Conservation (phyloP, 2,113 vertebrate species). For the Cheilinus undulatus region DNA sequence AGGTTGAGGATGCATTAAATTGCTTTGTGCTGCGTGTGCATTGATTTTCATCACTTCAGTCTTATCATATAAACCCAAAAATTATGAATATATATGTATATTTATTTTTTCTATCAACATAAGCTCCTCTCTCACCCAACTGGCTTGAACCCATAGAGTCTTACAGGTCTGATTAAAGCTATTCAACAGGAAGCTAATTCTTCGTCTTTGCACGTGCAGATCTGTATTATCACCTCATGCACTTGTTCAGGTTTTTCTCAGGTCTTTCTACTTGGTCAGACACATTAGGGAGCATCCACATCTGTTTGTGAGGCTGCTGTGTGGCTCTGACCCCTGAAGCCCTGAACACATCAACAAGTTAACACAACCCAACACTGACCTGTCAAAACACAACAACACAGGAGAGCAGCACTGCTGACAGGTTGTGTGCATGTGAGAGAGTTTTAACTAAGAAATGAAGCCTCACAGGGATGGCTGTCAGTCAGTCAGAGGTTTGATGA, state of each 20-base stretch:
- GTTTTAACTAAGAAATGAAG: slow-evolving; percentile 48
- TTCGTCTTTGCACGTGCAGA: slow-evolving; percentile 4
- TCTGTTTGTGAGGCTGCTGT: slow-evolving; percentile 58
- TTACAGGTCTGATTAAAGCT: slow-evolving; percentile 34
- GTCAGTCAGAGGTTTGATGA: slow-evolving; percentile 65
- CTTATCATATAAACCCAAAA: neutral
- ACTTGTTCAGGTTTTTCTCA: slow-evolving; percentile 28
- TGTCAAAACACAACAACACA: slow-evolving; percentile 68
- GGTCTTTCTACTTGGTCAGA: slow-evolving; percentile 59
- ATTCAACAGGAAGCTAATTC: neutral
- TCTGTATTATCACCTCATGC: slow-evolving; percentile 57
- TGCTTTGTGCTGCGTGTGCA: no score
- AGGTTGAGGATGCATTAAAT: slow-evolving; percentile 23
- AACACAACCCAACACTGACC: slow-evolving; percentile 56
- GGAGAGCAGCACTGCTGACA: slow-evolving; percentile 49
- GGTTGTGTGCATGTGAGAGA: slow-evolving; percentile 25
- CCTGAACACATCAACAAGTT: slow-evolving; percentile 49
- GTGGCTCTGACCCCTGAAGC: slow-evolving; percentile 65
- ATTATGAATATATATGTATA: no score
- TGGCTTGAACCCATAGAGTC: slow-evolving; percentile 13
- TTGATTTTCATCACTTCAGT: no score
- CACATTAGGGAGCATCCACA: slow-evolving; percentile 71
- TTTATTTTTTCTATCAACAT: slow-evolving; percentile 5
- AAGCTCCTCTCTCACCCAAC: neutral
- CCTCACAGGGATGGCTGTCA: slow-evolving; percentile 72